Base-by-base conservation (phyloP, 1,140 invertebrate genomes). In the Lordiphosa mommai region DNA sequence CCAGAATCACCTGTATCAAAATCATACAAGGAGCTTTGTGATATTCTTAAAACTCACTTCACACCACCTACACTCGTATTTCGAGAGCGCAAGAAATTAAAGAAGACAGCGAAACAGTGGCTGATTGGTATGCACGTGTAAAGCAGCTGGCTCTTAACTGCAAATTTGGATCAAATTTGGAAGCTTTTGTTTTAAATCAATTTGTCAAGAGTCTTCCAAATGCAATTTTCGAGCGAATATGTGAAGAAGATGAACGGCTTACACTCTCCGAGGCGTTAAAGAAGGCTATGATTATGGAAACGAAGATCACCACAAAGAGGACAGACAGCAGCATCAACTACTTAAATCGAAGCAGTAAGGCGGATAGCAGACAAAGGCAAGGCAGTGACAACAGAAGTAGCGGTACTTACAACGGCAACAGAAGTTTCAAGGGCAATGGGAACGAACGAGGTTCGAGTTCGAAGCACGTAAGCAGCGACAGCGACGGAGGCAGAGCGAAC, bases 51-150 rank as follows among this genome's bases (percentile, higher is more conserved):
- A 4, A 47, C 43, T 36, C 53, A 57, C 10, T 57, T 27, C 20
- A 47, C 53, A 16, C 30, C 32, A 9, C 57, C 57, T 2, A 44
- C 40, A 4, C 49, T 51, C 5, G 17, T 60, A n/a, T 58, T 49
- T 49, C 27, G 17, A 27, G 47, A 59, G 10, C 37, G 56, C 2
- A 38, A 41, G 20, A 48, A 59, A 33, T 1, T 1, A 41, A 53
- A 41, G 20, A 10, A 4, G 12, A 53, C 5, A n/a, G n/a, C 33
- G 37, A 53, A 30, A 40, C 50, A 9, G 38, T 40, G 5, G 37
- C 50, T 10, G 33, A 33, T 10, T 51, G 48, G 48, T 51, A 36
- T 51, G 33, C 34, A 4, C 23, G 51, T 4, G 51, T 53, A 14
- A 53, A 43, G 12, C 37, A 41, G 9, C 9, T 53, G 29, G 50